phyloP scores from a whole-genome alignment of 1,140 invertebrate genomes.

The Matsumurasca onukii region DNA sequence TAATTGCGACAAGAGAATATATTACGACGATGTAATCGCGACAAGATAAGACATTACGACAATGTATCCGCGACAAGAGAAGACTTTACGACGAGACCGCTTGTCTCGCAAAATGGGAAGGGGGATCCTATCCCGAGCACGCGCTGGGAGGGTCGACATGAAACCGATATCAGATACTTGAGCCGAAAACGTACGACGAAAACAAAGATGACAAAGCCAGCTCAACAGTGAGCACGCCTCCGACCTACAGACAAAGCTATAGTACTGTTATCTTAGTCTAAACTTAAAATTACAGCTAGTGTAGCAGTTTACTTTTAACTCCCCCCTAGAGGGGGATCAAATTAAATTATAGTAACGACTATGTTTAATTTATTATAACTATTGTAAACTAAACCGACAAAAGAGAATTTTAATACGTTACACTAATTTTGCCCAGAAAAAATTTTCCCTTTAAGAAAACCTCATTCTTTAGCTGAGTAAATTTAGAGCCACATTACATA shows the following conservation, averaged over 20 bases:
- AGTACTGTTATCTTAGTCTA: constrained; percentile 18
- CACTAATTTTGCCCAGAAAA: constrained; percentile 24
- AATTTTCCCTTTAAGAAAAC: background rate
- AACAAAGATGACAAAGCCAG: too few species aligned
- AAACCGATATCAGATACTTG: too few species aligned
- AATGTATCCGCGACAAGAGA: too few species aligned
- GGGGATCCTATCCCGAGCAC: constrained; percentile 20
- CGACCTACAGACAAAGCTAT: constrained; percentile 27
- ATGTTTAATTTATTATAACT: constrained; percentile 23
- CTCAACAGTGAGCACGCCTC: too few species aligned
- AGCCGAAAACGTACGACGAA: too few species aligned
- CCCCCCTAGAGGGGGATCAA: background rate
- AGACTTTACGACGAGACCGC: too few species aligned
- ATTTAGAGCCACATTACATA: background rate
- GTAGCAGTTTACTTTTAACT: constrained; percentile 11
- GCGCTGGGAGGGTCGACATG: background rate
- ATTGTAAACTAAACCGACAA: constrained; percentile 17
- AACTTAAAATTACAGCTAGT: constrained; percentile 30
- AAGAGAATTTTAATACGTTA: background rate
- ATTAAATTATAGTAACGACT: constrained; percentile 14
- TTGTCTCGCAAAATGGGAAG: constrained; percentile 21
- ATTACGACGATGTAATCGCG: too few species aligned
- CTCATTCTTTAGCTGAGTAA: background rate
- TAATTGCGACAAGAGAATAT: too few species aligned
- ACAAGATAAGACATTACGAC: too few species aligned